These are phyloP conservation scores for Nematostella vectensis DNA, from an alignment of 92 coral and sea anemone species.

Conservation along the genomic window DNA sequence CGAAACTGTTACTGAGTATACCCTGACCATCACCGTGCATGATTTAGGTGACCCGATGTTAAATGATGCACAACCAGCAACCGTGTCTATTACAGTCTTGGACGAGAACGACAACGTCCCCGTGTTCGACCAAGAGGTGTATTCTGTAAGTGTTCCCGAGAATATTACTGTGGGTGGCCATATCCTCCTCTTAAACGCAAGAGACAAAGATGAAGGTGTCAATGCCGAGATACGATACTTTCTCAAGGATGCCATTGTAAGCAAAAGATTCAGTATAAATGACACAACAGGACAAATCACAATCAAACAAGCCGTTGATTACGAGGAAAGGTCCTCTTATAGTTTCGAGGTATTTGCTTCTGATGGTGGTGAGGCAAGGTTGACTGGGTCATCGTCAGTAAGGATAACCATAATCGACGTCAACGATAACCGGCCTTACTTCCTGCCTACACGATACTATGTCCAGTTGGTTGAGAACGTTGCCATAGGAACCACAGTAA, in stretches of 20 bases:
- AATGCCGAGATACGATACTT: conserved; percentile 23
- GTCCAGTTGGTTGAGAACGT: no score
- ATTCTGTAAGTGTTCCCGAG: conserved; percentile 32
- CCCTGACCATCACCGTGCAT: conserved; percentile 30
- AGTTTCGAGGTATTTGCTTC: no score
- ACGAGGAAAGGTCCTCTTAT: no score
- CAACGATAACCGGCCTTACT: no score
- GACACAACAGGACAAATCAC: no score
- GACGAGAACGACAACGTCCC: conserved; percentile 77
- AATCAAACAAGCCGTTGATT: no score
- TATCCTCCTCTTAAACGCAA: conserved; percentile 20
- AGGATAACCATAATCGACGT: no score
- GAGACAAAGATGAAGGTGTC: conserved; percentile 35
- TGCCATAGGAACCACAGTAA: no score
- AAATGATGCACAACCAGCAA: conserved; percentile 4
- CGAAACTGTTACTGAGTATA: conserved; percentile 19
- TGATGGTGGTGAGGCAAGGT: no score
- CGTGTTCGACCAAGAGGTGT: conserved; percentile 16
- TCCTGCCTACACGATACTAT: no score
- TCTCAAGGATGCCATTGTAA: conserved; percentile 6
- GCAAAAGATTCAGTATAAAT: no score
- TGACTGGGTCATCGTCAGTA: no score
- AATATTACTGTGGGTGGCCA: conserved; percentile 12
- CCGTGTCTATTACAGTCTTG: conserved; percentile 30
- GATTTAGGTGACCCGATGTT: conserved; percentile 9